Percentiles rank a stretch among this genome's conserved stretches.
Evolutionary conservation across 1,140 invertebrate species (phyloP).

Genomic region (Danaus plexippus): DNA sequence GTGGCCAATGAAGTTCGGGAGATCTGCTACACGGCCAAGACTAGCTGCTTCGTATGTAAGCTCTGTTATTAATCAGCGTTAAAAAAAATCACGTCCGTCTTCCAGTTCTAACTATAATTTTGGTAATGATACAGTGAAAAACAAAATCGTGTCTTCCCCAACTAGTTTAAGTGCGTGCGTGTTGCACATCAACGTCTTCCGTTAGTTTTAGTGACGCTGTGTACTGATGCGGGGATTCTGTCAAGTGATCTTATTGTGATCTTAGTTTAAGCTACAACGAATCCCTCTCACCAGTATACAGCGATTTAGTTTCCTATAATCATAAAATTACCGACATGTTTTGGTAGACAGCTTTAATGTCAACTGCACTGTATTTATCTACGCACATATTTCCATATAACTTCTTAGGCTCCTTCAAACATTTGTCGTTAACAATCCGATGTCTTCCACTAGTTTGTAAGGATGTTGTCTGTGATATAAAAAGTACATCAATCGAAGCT

Average conservation of each 20-base stretch:
- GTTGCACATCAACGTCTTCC: conserved; percentile 56
- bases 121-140: conserved; percentile 55
- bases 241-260: conserved; percentile 2
- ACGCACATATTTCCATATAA: conserved; percentile 46
- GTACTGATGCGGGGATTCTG: conserved; percentile 18
- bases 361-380: conserved; percentile 63
- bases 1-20: conserved; percentile 71
- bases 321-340: conserved; percentile 57
- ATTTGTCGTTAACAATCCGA: conserved; percentile 34
- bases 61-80: conserved; percentile 45
- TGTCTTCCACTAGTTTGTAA: conserved; percentile 63
- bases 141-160: conserved; percentile 70
- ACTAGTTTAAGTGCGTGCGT: conserved; percentile 57
- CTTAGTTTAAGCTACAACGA: too few species aligned
- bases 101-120: conserved; percentile 37
- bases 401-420: conserved; percentile 12
- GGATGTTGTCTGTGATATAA: conserved; percentile 57
- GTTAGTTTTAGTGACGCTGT: conserved; percentile 57
- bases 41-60: conserved; percentile 63
- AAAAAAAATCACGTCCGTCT: conserved; percentile 21
- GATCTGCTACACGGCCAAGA: conserved; percentile 58
- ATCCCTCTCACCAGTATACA: conserved; percentile 8
- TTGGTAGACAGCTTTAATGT: conserved; percentile 71
- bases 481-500: conserved; percentile 43
- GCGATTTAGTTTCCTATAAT: conserved; percentile 41